Percentiles rank a stretch among this genome's conserved stretches.
phyloP scores from a whole-genome alignment of 2,888 invertebrate genomes.

The Synanthedon andrenaeformis region DNA sequence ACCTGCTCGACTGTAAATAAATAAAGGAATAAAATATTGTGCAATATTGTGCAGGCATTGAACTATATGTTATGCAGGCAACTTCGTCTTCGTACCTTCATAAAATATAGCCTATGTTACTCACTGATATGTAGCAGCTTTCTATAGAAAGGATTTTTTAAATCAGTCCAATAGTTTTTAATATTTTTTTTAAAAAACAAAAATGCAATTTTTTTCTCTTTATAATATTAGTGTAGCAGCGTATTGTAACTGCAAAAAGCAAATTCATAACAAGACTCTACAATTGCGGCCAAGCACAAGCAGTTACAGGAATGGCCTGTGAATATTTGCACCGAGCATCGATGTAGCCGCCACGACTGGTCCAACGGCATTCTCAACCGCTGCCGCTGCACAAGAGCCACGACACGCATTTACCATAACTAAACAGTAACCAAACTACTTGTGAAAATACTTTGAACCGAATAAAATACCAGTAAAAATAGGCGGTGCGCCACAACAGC shows the following conservation, averaged over 20 bases:
- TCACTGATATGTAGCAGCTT: too few relatives aligned
- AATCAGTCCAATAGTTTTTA: too few relatives aligned
- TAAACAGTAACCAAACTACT: background rate
- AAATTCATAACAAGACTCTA: constrained; percentile 23
- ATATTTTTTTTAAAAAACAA: too few relatives aligned
- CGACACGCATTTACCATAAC: constrained; percentile 15
- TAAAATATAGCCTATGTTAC: too few relatives aligned
- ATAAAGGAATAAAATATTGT: too few relatives aligned
- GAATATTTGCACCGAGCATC: constrained; percentile 37
- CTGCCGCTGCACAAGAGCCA: constrained; percentile 19
- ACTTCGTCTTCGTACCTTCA: too few relatives aligned
- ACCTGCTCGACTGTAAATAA: too few relatives aligned
- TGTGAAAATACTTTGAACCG: background rate
- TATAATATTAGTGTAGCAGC: background rate
- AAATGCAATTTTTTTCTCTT: too few relatives aligned
- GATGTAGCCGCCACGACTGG: constrained; percentile 29
- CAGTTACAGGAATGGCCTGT: constrained; percentile 34
- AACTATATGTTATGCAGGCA: too few relatives aligned
- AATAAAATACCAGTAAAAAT: background rate
- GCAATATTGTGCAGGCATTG: too few relatives aligned
- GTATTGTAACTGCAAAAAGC: constrained; percentile 12
- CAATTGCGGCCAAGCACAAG: constrained; percentile 32
- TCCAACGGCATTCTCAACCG: constrained; percentile 48
- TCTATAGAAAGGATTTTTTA: too few relatives aligned
- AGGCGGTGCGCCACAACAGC: too few relatives aligned